phyloP scores from a whole-genome alignment of 1,140 invertebrate genomes.

The Micrasema longulum region DNA sequence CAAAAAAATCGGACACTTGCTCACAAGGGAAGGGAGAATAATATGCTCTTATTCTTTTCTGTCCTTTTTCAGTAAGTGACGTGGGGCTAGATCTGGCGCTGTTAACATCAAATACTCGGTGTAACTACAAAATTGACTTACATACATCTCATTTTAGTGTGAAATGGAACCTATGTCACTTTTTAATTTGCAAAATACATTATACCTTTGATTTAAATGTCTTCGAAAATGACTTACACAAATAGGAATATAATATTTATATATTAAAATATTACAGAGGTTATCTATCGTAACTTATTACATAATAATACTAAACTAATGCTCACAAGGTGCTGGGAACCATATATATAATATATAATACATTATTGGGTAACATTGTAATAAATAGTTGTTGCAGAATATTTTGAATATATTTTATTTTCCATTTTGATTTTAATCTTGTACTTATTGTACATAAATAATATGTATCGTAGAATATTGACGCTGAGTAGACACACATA shows the following conservation, averaged over 20 bases:
- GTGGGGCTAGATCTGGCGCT: no score
- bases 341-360: constrained; percentile 42
- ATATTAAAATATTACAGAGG: constrained; percentile 20
- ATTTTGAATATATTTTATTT: constrained; percentile 46
- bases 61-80: no score
- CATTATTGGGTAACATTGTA: constrained; percentile 51
- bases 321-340: constrained; percentile 55
- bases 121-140: constrained; percentile 1
- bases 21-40: no score
- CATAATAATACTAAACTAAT: constrained; percentile 52
- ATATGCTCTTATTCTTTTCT: no score
- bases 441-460: constrained; percentile 6
- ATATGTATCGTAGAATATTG: constrained; percentile 9
- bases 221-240: neutral
- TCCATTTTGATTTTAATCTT: constrained; percentile 15
- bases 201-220: neutral
- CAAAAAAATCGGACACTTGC: no score
- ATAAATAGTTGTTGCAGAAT: constrained; percentile 51
- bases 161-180: neutral
- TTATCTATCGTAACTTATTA: constrained; percentile 33
- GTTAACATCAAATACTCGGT: neutral
- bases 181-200: neutral
- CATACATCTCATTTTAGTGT: neutral
- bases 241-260: constrained; percentile 35
- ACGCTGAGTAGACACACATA: neutral